Evolutionary conservation across 2,113 vertebrate species (phyloP), one percentile per base, ranked within the genome.

Genomic region (Hyla sarda): DNA sequence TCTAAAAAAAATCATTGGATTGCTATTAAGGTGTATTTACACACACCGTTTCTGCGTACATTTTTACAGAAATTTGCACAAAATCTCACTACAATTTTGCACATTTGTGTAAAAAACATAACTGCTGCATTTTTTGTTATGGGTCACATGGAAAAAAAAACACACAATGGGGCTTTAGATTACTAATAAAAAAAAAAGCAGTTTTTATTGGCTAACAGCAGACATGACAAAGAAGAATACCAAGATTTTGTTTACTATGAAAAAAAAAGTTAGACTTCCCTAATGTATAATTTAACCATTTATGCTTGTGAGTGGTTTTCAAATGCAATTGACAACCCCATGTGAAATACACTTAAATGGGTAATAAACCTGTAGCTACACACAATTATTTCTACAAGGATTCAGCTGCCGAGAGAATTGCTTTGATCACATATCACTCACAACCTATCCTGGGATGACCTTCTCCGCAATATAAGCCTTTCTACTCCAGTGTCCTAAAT

Each of bases 361-460:
- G 30, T 19, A 69, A 34, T 34, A 34, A 69, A 34, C 32, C 65
- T 67, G 62, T 32, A 67, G 62, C 12, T 32, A 28, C 12, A 13
- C 41, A 58, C 23, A 32, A 67, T n/a, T 32, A 67, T 65, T 65
- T 65, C 14, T 32, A 28, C 62, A 34, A 37, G 32, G 32, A 9
- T 69, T 32, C 2, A 16, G 30, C 30, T 8, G 30, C 17, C 17
- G 14, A 5, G 65, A 34, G 16, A 34, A 30, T 69, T 69, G 65
- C 65, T 69, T 69, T 69, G 65, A 69, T 69, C 65, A 69, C 65
- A 69, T 34, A 69, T 34, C 65, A 34, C 65, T 69, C 32, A 34
- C 65, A 34, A 21, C 7, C 65, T 69, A 69, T 19, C 65, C 65
- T 37, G 65, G 65, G 65, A 69, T 69, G 65, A 69, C 65, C 65